These are phyloP conservation scores for Ianthella basta DNA, from an alignment of 37 sponge, comb jelly and placozoan species.

Conservation along the genomic window DNA sequence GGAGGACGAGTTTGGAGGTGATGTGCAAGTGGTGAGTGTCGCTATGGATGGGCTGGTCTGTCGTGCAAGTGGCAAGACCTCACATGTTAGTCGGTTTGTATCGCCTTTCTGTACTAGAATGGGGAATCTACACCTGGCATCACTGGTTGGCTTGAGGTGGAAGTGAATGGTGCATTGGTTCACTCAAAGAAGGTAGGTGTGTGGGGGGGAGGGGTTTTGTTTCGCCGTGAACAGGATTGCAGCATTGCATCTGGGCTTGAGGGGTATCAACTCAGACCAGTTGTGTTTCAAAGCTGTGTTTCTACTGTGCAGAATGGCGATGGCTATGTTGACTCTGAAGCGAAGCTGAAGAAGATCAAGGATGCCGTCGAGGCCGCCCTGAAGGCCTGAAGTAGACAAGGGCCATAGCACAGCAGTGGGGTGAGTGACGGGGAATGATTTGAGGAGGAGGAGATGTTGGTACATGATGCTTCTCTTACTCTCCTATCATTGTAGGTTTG, in stretches of 20 bases:
- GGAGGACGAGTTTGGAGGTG: slow-evolving; percentile 53
- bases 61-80: too few relatives aligned
- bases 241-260: too few relatives aligned
- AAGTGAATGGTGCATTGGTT: slow-evolving; percentile 54
- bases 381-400: slow-evolving; percentile 45
- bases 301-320: slow-evolving; percentile 58
- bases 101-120: slow-evolving; percentile 1
- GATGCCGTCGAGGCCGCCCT: slow-evolving; percentile 55
- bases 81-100: too few relatives aligned
- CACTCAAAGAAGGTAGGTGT: slow-evolving; percentile 79
- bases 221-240: too few relatives aligned
- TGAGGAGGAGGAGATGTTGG: neutral
- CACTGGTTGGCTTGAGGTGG: slow-evolving; percentile 83
- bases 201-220: neutral
- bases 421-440: neutral
- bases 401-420: neutral
- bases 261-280: too few relatives aligned
- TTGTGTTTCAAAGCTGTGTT: too few relatives aligned
- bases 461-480: neutral
- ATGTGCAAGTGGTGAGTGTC: slow-evolving; percentile 57
- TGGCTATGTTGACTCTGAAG: slow-evolving; percentile 79
- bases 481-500: neutral
- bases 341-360: slow-evolving; percentile 72
- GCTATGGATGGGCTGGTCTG: too few relatives aligned
- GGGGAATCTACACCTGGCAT: slow-evolving; percentile 61